These are phyloP conservation scores for Hylomyscus alleni DNA, from an alignment of 2,797 vertebrate species.

Conservation along the genomic window DNA sequence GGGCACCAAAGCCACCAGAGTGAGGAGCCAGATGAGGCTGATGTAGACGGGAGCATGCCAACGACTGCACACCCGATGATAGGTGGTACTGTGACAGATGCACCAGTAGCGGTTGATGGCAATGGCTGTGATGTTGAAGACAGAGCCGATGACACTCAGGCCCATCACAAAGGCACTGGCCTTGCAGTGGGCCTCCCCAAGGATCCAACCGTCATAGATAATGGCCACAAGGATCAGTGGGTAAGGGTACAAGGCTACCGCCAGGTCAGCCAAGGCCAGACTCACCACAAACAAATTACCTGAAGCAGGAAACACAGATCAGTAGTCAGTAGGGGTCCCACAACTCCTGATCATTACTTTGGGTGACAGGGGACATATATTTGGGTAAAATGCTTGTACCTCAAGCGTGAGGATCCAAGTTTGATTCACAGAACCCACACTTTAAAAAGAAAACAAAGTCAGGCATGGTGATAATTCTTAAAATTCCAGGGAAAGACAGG, in stretches of 20 bases:
- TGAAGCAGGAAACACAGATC: constrained; percentile 81
- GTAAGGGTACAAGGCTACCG: constrained; percentile 94
- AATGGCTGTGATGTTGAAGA: constrained; percentile 95
- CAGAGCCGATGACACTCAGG: constrained; percentile 93
- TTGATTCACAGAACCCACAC: neutral
- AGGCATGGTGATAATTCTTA: neutral
- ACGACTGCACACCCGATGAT: constrained; percentile 90
- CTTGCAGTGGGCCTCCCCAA: constrained; percentile 93
- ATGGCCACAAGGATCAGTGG: constrained; percentile 93
- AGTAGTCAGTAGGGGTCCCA: neutral
- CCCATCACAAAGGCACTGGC: constrained; percentile 94
- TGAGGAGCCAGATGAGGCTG: constrained; percentile 92
- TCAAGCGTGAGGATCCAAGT: neutral
- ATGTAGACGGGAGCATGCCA: constrained; percentile 91
- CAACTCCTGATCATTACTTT: neutral
- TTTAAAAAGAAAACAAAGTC: neutral
- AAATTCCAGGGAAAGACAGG: neutral
- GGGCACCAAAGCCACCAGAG: constrained; percentile 91
- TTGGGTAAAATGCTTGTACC: neutral
- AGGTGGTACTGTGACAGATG: constrained; percentile 93
- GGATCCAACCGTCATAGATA: constrained; percentile 92
- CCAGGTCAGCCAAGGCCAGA: constrained; percentile 93
- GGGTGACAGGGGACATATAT: neutral
- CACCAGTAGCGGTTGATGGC: constrained; percentile 94
- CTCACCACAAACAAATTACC: constrained; percentile 95